Evolutionary conservation across 2,888 invertebrate species (phyloP), one percentile per base, ranked within the genome.

Genomic region (Aleiodes leptofemur): DNA sequence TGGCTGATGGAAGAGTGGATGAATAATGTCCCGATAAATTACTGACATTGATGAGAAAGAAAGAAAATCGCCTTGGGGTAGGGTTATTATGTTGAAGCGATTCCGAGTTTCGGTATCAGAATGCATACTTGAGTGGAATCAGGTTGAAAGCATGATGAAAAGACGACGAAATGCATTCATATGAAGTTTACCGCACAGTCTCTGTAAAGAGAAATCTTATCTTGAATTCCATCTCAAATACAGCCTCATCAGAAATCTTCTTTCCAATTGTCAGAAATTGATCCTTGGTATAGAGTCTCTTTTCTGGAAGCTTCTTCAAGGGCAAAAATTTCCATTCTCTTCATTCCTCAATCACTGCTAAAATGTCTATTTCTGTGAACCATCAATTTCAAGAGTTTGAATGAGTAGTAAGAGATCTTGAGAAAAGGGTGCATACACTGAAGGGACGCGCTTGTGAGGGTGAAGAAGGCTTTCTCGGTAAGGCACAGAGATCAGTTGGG

Each of bases 161-260:
- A 64, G 72, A 53, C 57, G 48, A 70, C 11, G 56, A 43, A 56
- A 43, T 14, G 61, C 51, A 53, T 38, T 13, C 29, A 43, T 50
- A 64, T 72, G 74, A 55, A 73, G 69, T 61, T 16, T 59, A 71
- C 34, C 31, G 55, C 23, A 23, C 59, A 77, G 70, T 73, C 53
- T 68, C 43, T 38, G 53, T 70, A 69, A 78, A 68, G 66, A 69
- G 73, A 79, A 66, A 72, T 78, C 29, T 59, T 66, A 79, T 73
- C 23, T 23, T 70, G 74, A 76, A 75, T 34, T 76, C 70, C 72
- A 72, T 73, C 69, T 72, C 72, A 59, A n/a, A 5, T 16, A 16
- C 6, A 34, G 34, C 34, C 38, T 34, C n/a, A 7, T 61, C 2
- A n/a, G 34, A 14, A 38, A 38, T 16, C 7, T 43, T n/a, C 9